These are phyloP conservation scores for Barypeithes pellucidus DNA, from an alignment of 2,888 invertebrate genomes.

Conservation along the genomic window DNA sequence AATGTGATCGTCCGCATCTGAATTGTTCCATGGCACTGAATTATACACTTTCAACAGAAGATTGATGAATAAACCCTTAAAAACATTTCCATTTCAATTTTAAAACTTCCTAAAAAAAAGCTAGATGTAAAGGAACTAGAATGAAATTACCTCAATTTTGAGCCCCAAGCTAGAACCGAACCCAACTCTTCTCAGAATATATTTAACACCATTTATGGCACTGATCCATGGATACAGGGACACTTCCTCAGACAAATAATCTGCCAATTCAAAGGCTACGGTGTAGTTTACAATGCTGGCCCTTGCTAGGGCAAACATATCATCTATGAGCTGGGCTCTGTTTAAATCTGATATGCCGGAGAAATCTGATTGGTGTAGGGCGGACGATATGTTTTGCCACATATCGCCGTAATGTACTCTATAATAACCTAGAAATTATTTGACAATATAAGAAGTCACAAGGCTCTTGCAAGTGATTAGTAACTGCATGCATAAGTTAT, in stretches of 20 bases:
- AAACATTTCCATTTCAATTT: background rate
- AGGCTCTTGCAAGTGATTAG: background rate
- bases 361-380: constrained; percentile 70
- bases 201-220: constrained; percentile 66
- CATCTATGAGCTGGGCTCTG: constrained; percentile 84
- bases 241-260: constrained; percentile 78
- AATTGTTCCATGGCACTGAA: constrained; percentile 50
- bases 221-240: constrained; percentile 84
- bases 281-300: constrained; percentile 72
- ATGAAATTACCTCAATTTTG: constrained; percentile 35
- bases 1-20: constrained; percentile 66
- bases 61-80: constrained; percentile 37
- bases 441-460: background rate
- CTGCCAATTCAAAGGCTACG: constrained; percentile 76
- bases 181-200: constrained; percentile 51
- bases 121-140: background rate
- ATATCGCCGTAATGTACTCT: constrained; percentile 81
- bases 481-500: background rate
- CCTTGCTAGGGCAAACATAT: constrained; percentile 78
- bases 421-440: constrained; percentile 73
- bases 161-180: constrained; percentile 35
- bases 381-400: constrained; percentile 75
- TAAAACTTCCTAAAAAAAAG: background rate
- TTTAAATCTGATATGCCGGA: constrained; percentile 75
- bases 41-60: constrained; percentile 34